A percentile compares a stretch with the other conserved stretches of the same genome.
Conservation (phyloP, 1,140 invertebrate species). For the Anadara kagoshimensis region DNA sequence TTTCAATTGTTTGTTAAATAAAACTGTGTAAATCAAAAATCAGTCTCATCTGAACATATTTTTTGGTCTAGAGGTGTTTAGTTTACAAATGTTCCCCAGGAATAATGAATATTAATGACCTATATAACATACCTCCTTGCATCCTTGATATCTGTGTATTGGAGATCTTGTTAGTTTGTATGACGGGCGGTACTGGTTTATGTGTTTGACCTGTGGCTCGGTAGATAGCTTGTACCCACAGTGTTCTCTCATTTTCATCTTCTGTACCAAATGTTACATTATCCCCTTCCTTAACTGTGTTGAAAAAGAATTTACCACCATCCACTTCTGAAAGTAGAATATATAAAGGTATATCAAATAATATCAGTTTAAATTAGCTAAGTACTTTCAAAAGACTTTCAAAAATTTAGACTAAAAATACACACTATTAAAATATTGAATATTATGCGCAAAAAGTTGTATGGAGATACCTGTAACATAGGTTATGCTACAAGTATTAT, state of each 20-base stretch:
- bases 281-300: conserved; percentile 98
- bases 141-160: conserved; percentile 83
- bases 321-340: conserved; percentile 76
- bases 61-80: too few species aligned
- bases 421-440: too few species aligned
- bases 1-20: not conserved
- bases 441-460: too few species aligned
- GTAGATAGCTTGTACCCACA: conserved; percentile 98
- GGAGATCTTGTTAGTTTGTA: conserved; percentile 70
- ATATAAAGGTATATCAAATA: too few species aligned
- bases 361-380: too few species aligned
- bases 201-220: conserved; percentile 98
- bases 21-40: not conserved
- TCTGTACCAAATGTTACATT: conserved; percentile 97
- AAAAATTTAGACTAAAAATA: too few species aligned
- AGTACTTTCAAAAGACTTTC: too few species aligned
- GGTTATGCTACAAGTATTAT: too few species aligned
- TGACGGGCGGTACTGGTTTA: conserved; percentile 91
- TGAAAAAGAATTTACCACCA: conserved; percentile 83
- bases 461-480: too few species aligned
- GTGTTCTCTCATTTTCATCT: conserved; percentile 97
- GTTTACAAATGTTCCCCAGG: not conserved
- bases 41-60: too few species aligned
- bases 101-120: not conserved
- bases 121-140: conserved; percentile 82